A percentile compares a stretch with the other conserved stretches of the same genome.
These are phyloP conservation scores for Malurus cyaneus DNA, from an alignment of 2,113 vertebrate genomes.

Conservation along the genomic window DNA sequence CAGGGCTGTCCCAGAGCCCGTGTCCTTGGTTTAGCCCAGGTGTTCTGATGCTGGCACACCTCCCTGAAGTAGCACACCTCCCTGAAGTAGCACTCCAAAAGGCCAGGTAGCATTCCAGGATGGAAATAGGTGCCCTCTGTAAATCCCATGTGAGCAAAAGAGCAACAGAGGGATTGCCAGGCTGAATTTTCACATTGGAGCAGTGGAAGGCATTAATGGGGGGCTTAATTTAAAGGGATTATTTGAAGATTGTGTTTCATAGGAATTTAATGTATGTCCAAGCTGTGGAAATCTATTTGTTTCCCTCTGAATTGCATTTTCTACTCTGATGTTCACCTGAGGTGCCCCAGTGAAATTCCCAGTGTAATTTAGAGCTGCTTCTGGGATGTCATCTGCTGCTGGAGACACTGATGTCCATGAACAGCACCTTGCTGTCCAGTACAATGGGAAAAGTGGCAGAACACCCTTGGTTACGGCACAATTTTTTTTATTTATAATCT, in stretches of 20 bases:
- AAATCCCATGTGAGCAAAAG: fast-evolving
- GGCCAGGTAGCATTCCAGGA: too few species aligned
- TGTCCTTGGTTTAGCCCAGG: background rate
- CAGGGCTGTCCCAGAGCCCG: background rate
- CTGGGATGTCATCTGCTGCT: background rate
- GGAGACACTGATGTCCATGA: background rate
- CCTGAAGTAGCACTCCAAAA: fast-evolving
- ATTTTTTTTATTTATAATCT: background rate
- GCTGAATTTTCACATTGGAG: background rate
- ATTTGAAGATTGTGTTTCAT: background rate
- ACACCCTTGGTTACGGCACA: background rate
- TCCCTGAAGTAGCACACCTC: fast-evolving
- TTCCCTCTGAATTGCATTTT: background rate
- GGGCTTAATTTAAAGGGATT: background rate
- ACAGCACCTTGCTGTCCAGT: background rate
- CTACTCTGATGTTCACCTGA: background rate
- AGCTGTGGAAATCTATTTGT: fast-evolving
- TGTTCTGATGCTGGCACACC: background rate
- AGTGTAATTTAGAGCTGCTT: background rate
- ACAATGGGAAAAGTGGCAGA: background rate
- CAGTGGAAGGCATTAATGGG: background rate
- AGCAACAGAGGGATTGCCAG: background rate
- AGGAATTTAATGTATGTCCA: background rate
- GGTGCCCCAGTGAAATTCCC: background rate
- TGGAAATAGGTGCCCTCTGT: background rate